Conservation (phyloP, 1,140 invertebrate genomes). For the Drosophila watanabei region DNA sequence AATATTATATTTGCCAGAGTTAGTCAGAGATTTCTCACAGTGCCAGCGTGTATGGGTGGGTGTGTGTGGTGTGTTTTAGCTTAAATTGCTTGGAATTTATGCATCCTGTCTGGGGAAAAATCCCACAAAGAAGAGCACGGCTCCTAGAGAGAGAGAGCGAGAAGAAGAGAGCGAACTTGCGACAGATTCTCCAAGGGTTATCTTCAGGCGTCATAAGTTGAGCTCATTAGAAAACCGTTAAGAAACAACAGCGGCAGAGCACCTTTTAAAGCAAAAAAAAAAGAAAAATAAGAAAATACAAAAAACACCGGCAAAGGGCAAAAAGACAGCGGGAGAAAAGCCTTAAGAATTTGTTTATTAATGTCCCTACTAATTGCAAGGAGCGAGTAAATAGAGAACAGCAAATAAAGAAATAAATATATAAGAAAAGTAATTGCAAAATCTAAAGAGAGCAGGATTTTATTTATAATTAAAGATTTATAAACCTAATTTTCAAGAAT, state of each 20-base stretch:
- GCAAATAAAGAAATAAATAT: background rate
- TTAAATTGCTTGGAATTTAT: slow-evolving; percentile 56
- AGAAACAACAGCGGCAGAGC: background rate
- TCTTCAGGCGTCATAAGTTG: slow-evolving; percentile 40
- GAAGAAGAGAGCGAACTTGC: background rate
- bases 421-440: background rate
- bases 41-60: background rate
- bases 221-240: slow-evolving; percentile 52
- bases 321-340: background rate
- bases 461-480: background rate
- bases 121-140: background rate
- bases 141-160: background rate
- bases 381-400: slow-evolving; percentile 8
- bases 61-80: slow-evolving; percentile 23
- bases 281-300: too few relatives aligned
- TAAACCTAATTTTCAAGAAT: background rate
- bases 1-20: background rate
- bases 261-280: slow-evolving; percentile 13
- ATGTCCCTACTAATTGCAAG: slow-evolving; percentile 32
- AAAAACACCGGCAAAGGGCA: slow-evolving; percentile 7
- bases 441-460: background rate
- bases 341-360: slow-evolving; percentile 25
- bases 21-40: background rate
- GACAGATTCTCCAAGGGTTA: slow-evolving; percentile 35
- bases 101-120: slow-evolving; percentile 37